Base-by-base conservation (phyloP, 2,113 vertebrate species). In the Aplodontia rufa region DNA sequence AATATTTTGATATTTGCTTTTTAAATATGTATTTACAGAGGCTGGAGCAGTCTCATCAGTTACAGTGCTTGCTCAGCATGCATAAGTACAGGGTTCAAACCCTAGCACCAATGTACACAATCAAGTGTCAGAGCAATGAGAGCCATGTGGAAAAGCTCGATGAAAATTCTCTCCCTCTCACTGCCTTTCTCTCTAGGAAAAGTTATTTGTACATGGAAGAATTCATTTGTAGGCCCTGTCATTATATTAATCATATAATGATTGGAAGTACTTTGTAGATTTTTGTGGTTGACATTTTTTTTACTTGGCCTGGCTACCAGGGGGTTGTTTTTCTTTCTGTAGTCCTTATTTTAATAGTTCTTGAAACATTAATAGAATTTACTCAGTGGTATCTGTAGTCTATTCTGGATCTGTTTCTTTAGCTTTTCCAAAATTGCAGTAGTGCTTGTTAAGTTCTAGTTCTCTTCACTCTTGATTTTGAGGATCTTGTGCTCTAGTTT, bases 1-100 rank as follows among this genome's bases (percentile, higher is more conserved):
- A 75, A 53, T 1, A 72, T 28, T 55, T 58, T 72, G 24, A 37
- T 51, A 42, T 83, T 94, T 93, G 81, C 66, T 97, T 93, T 95
- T 47, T 26, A 92, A 76, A 55, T 68, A n/a, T n/a, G n/a, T n/a
- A n/a, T n/a, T n/a, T n/a, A n/a, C n/a, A n/a, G n/a, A n/a, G n/a
- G n/a, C n/a, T n/a, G n/a, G n/a, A n/a, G n/a, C n/a, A n/a, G n/a
- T n/a, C n/a, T n/a, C n/a, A n/a, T n/a, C n/a, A n/a, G n/a, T n/a
- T n/a, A n/a, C n/a, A n/a, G n/a, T n/a, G n/a, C n/a, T n/a, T n/a
- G n/a, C n/a, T n/a, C n/a, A n/a, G n/a, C n/a, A n/a, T n/a, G n/a
- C n/a, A n/a, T n/a, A n/a, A n/a, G n/a, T n/a, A n/a, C n/a, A n/a
- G n/a, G n/a, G n/a, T n/a, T n/a, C n/a, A n/a, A n/a, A n/a, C n/a